Evolutionary conservation across 2,797 vertebrate species (phyloP).

Genomic region (Sorex maritimensis): DNA sequence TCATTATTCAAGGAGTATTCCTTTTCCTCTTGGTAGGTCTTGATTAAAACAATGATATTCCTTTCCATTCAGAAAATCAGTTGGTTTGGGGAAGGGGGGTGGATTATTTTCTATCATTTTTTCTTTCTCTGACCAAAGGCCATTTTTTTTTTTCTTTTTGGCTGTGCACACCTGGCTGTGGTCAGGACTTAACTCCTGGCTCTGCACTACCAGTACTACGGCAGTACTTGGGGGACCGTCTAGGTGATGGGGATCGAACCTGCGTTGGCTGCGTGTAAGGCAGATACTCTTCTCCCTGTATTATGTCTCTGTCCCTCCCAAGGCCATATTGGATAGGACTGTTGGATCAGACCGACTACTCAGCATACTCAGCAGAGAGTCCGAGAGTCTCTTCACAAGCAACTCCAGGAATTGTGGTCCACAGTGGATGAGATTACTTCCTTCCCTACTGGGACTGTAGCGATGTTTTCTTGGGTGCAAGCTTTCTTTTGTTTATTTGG

Average conservation of each 20-base stretch:
- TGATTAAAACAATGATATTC: not conserved
- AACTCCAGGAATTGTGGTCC: not conserved
- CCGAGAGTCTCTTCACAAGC: not conserved
- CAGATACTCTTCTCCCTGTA: too few relatives aligned
- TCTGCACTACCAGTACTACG: too few relatives aligned
- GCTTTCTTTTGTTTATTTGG: too few relatives aligned
- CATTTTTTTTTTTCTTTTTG: too few relatives aligned
- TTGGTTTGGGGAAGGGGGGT: not conserved
- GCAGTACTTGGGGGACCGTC: too few relatives aligned
- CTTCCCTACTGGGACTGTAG: not conserved
- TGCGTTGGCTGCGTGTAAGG: too few relatives aligned
- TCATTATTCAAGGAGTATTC: not conserved
- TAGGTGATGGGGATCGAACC: too few relatives aligned
- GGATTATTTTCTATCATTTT: not conserved
- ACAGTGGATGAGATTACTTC: rapidly evolving
- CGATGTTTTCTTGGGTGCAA: not conserved
- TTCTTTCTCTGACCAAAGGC: not conserved
- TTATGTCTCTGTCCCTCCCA: too few relatives aligned
- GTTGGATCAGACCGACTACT: not conserved
- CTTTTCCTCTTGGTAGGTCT: not conserved
- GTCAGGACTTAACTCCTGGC: too few relatives aligned
- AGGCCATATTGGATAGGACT: not conserved
- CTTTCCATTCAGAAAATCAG: not conserved
- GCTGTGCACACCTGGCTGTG: too few relatives aligned
- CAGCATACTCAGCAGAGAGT: not conserved